A percentile compares a stretch with the other conserved stretches of the same genome.
These are phyloP conservation scores for Epistrophe grossulariae DNA, from an alignment of 2,888 invertebrate species.

Conservation along the genomic window DNA sequence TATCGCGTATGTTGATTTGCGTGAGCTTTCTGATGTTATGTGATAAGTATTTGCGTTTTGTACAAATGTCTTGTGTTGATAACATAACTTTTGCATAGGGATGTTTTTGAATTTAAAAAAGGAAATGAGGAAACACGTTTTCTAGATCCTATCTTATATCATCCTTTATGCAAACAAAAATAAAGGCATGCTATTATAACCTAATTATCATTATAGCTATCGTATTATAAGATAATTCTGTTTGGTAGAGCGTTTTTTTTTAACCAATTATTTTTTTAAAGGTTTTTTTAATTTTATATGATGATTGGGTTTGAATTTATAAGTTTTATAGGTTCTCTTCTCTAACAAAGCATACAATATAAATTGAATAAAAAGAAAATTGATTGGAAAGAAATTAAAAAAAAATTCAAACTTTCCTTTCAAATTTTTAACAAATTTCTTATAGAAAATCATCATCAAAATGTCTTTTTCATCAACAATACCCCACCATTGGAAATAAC, in stretches of 20 bases:
- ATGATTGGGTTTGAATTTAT: not conserved
- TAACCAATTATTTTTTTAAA: not conserved
- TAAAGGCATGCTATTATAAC: not conserved
- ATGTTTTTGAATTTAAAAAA: too few species aligned
- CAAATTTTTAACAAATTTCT: conserved; percentile 66
- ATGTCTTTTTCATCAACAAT: conserved; percentile 60
- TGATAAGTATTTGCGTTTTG: too few species aligned
- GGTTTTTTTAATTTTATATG: not conserved
- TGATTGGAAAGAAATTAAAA: conserved; percentile 43
- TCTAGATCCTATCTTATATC: too few species aligned
- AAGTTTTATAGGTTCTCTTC: not conserved
- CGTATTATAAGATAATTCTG: not conserved
- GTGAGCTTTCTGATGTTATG: too few species aligned
- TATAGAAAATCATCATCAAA: conserved; percentile 71
- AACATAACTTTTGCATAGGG: too few species aligned
- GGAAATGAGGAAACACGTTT: too few species aligned
- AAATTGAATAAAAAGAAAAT: conserved; percentile 17
- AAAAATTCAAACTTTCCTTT: conserved; percentile 53
- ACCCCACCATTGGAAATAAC: conserved; percentile 39
- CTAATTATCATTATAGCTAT: not conserved
- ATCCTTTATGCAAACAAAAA: too few species aligned
- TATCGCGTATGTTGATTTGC: too few species aligned
- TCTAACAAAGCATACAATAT: not conserved
- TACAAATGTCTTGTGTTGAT: too few species aligned
- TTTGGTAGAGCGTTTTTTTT: not conserved